These are phyloP conservation scores for Drosophila nigromelanica DNA, from an alignment of 1,140 invertebrate species.

Conservation along the genomic window DNA sequence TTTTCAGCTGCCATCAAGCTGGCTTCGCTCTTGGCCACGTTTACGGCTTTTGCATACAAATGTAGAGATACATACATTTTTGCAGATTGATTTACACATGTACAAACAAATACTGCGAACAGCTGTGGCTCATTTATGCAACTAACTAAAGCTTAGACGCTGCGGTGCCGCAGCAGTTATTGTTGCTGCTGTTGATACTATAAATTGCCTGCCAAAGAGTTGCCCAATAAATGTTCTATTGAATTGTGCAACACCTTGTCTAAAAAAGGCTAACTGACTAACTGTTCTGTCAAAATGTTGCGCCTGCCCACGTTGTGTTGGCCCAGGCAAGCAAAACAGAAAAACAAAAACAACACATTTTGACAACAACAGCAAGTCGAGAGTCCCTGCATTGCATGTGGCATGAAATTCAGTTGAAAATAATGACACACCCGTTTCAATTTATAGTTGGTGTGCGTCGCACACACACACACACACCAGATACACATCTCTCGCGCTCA, in stretches of 20 bases:
- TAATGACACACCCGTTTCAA: slow-evolving; percentile 79
- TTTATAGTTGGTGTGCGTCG: slow-evolving; percentile 40
- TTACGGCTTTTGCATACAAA: slow-evolving; percentile 58
- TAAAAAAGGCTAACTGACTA: slow-evolving; percentile 66
- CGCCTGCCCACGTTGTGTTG: slow-evolving; percentile 60
- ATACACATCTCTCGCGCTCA: slow-evolving; percentile 65
- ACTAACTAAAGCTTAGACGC: slow-evolving; percentile 40
- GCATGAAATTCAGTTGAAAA: slow-evolving; percentile 77
- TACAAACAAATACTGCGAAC: slow-evolving; percentile 7
- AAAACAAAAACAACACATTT: slow-evolving; percentile 21
- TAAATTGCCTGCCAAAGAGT: slow-evolving; percentile 71
- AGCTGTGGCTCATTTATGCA: slow-evolving; percentile 69
- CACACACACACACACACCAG: slow-evolving; percentile 42
- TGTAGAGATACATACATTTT: slow-evolving; percentile 17
- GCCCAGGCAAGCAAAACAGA: neutral
- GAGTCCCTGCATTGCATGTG: slow-evolving; percentile 67
- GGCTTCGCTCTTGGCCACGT: slow-evolving; percentile 42
- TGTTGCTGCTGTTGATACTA: slow-evolving; percentile 37
- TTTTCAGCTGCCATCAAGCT: slow-evolving; percentile 70
- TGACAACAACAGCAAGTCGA: slow-evolving; percentile 17
- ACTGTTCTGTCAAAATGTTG: slow-evolving; percentile 77
- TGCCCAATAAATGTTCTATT: slow-evolving; percentile 77
- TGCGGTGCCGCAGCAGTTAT: neutral
- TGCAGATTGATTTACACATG: slow-evolving; percentile 22
- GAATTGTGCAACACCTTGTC: slow-evolving; percentile 78